Conservation (phyloP, 2,113 vertebrate genomes). For the Lontra canadensis region DNA sequence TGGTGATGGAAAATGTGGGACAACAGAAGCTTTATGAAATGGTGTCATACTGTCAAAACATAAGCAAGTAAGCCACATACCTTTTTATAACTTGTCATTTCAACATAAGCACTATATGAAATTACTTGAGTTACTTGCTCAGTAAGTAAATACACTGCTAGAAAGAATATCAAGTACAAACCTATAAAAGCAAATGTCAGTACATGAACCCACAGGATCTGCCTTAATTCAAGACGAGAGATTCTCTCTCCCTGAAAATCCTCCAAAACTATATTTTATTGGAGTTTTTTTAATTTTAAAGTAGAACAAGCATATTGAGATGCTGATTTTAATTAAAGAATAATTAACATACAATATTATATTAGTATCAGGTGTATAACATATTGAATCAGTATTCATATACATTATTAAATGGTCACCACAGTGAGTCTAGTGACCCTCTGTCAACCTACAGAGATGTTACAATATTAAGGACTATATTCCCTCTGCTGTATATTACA, state of each 20-base stretch:
- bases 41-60: constrained; percentile 94
- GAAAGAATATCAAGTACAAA: not conserved
- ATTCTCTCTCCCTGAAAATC: not conserved
- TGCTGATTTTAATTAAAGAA: not conserved
- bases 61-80: constrained; percentile 84
- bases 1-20: constrained; percentile 98
- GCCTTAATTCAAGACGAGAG: not conserved
- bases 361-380: not conserved
- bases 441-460: not conserved
- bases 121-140: not conserved
- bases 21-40: constrained; percentile 96
- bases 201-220: not conserved
- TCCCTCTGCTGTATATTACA: not conserved
- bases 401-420: not conserved
- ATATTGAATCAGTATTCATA: not conserved
- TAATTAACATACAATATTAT: not conserved
- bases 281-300: not conserved
- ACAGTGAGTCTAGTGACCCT: not conserved
- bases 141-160: not conserved
- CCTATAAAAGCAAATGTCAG: not conserved
- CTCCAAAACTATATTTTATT: not conserved
- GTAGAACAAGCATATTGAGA: not conserved
- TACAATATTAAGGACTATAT: not conserved
- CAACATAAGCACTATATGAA: not conserved
- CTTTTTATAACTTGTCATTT: not conserved